Conservation (phyloP, 2,888 invertebrate species). For the Amphipoea oculea region DNA sequence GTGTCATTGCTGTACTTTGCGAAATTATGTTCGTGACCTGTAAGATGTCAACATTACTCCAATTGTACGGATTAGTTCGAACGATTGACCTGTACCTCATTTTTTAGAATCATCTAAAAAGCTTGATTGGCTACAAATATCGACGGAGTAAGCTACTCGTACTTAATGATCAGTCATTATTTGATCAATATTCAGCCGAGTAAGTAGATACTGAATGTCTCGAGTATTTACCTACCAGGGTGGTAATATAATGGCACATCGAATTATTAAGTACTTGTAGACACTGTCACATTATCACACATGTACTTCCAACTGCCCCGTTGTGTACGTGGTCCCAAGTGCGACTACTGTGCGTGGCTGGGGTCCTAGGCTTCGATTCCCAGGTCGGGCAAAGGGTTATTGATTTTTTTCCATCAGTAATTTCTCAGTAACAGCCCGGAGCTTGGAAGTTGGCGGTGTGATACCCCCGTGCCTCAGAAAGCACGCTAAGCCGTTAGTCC, state of each 20-base stretch:
- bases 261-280: background rate
- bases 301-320: background rate
- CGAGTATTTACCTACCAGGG: background rate
- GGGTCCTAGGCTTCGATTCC: background rate
- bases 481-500: background rate
- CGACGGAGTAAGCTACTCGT: background rate
- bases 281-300: background rate
- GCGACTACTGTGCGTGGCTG: background rate
- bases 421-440: background rate
- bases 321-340: background rate
- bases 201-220: too few relatives aligned
- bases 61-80: slow-evolving; percentile 16
- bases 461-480: background rate
- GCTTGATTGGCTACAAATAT: background rate
- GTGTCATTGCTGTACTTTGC: slow-evolving; percentile 92
- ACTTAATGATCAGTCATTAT: background rate
- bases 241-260: background rate
- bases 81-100: slow-evolving; percentile 40
- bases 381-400: too few relatives aligned
- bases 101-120: slow-evolving; percentile 41
- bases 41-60: slow-evolving; percentile 40
- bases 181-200: background rate
- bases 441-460: background rate
- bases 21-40: slow-evolving; percentile 91
- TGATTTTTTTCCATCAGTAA: background rate